These are phyloP conservation scores for Haliclona indistincta DNA, from an alignment of 37 sponge, comb jelly and placozoan genomes.

Conservation along the genomic window DNA sequence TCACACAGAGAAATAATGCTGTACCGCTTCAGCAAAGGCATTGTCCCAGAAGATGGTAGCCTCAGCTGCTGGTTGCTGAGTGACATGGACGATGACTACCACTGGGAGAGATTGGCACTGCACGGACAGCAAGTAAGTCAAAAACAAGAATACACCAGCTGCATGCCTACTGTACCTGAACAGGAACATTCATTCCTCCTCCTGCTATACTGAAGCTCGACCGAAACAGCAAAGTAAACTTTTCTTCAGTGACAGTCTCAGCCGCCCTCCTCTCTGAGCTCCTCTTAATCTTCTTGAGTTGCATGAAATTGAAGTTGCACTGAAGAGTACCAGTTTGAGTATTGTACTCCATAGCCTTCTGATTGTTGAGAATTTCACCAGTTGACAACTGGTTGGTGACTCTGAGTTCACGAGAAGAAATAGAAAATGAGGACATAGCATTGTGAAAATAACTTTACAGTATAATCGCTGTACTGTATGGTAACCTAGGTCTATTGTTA, in stretches of 20 bases:
- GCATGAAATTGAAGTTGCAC: slow-evolving; percentile 76
- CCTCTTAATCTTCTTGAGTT: slow-evolving; percentile 68
- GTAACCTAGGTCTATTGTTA: too few relatives aligned
- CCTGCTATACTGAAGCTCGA: slow-evolving; percentile 77
- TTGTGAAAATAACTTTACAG: too few relatives aligned
- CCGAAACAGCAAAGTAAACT: slow-evolving; percentile 84
- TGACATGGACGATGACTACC: slow-evolving; percentile 95
- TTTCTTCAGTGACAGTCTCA: slow-evolving; percentile 94
- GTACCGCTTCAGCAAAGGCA: slow-evolving; percentile 85
- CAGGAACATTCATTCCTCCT: slow-evolving; percentile 66
- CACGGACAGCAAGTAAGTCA: not conserved
- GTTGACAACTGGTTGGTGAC: slow-evolving; percentile 27
- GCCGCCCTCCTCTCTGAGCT: slow-evolving; percentile 67
- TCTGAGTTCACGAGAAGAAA: too few relatives aligned
- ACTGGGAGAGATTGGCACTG: slow-evolving; percentile 82
- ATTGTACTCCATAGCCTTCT: slow-evolving; percentile 80
- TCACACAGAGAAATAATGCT: slow-evolving; percentile 7
- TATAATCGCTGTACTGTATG: too few relatives aligned
- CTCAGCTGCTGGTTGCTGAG: slow-evolving; percentile 91
- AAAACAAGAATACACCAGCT: not conserved
- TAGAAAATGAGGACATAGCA: too few relatives aligned
- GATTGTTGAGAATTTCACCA: slow-evolving; percentile 71
- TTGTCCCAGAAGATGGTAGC: slow-evolving; percentile 99
- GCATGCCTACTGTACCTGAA: too few relatives aligned
- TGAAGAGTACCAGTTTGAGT: slow-evolving; percentile 58